Evolutionary conservation across 2,797 vertebrate species (phyloP), one percentile per base, ranked within the genome.

Genomic region (Enteromius fasciolatus): DNA sequence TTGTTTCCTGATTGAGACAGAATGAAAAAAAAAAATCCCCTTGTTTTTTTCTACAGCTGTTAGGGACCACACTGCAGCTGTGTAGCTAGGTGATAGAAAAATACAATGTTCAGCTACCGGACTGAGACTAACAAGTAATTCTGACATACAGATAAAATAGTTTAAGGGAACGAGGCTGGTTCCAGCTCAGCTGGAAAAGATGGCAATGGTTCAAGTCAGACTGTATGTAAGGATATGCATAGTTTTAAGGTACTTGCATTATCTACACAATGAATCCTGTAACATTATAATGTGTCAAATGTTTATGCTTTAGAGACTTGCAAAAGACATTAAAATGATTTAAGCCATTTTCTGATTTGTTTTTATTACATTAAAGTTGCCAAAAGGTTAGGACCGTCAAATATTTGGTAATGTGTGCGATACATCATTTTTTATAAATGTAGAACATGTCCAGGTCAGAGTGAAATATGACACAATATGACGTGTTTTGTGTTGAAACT

Each of bases 151-250:
- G 23, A 74, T 68, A 54, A 61, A 79, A 68, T 23, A 44, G 61
- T 33, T 50, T 7, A 77, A 41, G 54, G n/a, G 10, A 54, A 33
- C 41, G 20, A 70, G 15, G 3, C 79, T 80, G 82, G 44, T 33
- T 33, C 28, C 68, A 70, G 63, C 83, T 84, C 63, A 80, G 82
- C 69, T 41, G 73, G 70, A 76, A 59, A 7, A 61, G 17, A 73
- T 74, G 63, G 41, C 64, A 83, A 75, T 74, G 31, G 84, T 86
- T 87, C 11, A 66, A 84, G 52, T 83, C 68, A 81, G 85, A 89
- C 83, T 83, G 87, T 83, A 86, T 87, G 69, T 78, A 31, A 84
- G 76, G 79, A 84, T 86, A 77, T 85, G 69, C 83, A 84, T 77
- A 59, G 74, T 46, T 85, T 66, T 79, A 68, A 67, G 70, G 63